Base-by-base conservation (phyloP, 2,888 invertebrate genomes). In the Drosophila tripunctata region DNA sequence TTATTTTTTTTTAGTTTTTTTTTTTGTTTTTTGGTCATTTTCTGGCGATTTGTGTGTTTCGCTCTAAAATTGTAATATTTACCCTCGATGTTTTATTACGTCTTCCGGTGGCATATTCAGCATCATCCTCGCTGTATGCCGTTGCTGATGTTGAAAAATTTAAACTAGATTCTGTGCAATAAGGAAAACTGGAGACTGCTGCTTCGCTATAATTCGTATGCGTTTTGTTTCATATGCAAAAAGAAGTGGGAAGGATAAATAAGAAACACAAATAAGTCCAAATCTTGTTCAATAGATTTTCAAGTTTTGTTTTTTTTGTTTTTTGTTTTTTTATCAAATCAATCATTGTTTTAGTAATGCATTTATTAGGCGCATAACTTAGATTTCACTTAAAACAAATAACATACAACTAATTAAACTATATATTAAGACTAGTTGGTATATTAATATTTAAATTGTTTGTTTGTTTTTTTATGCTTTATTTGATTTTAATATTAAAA, bases 1-100 rank as follows among this genome's bases (percentile, higher is more conserved):
- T 10, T 27, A 10, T 10, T 27, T 27, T 1, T 8, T 27, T 8
- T 27, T 27, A 6, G 24, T 27, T 27, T 27, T 30, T 36, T 14
- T 8, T 48, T 31, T 17, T 30, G 4, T 10, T 27, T 27, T 27
- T 27, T 8, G 27, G n/a, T n/a, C n/a, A n/a, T 21, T 14, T 48
- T 35, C 43, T 72, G 33, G 74, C 67, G 74, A 54, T 38, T 70
- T 47, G 15, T 75, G 27, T 66, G 67, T 74, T n/a, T n/a, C 71
- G 73, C 78, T 78, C 69, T 81, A 67, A 79, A 80, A 82, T 81
- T 80, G 74, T 82, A 88, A 90, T 90, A 90, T 89, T 93, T 92
- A 94, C 94, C 92, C 94, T 92, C 70, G 95, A 94, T 91, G 94
- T 93, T 93, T 95, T 95, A 92, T 93, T 94, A 93, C 95, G 95